phyloP scores from a whole-genome alignment of 2,113 vertebrate species.

The Grammomys dolichurus region DNA sequence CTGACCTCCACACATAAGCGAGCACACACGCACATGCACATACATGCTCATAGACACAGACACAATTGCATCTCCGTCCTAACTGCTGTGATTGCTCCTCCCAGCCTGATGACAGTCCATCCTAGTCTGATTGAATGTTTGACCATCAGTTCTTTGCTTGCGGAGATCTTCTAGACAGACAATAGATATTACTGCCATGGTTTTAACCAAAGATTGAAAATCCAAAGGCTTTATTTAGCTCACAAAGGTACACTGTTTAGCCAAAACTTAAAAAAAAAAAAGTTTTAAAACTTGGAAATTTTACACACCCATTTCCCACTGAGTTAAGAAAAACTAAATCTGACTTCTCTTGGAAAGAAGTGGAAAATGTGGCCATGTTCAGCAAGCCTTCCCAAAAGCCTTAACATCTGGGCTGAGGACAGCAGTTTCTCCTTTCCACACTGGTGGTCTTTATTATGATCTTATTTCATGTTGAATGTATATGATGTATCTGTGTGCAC shows the following conservation, averaged over 20 bases:
- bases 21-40: neutral
- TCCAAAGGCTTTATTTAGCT: neutral
- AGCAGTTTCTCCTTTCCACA: neutral
- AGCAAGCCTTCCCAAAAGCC: neutral
- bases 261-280: neutral
- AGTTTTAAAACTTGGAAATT: neutral
- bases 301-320: neutral
- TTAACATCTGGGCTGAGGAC: neutral
- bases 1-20: neutral
- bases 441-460: neutral
- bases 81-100: constrained; percentile 5
- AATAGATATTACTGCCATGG: neutral
- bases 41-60: no score
- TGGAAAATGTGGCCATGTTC: neutral
- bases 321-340: neutral
- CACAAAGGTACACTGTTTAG: neutral
- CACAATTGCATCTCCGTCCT: neutral
- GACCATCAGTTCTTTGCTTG: neutral
- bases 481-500: no score
- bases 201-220: constrained; percentile 33
- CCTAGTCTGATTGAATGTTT: neutral
- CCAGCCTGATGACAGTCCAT: neutral
- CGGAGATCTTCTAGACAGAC: neutral
- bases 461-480: neutral
- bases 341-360: constrained; percentile 33